Conservation (phyloP, 2,797 vertebrate genomes). For the Danio aesculapii region DNA sequence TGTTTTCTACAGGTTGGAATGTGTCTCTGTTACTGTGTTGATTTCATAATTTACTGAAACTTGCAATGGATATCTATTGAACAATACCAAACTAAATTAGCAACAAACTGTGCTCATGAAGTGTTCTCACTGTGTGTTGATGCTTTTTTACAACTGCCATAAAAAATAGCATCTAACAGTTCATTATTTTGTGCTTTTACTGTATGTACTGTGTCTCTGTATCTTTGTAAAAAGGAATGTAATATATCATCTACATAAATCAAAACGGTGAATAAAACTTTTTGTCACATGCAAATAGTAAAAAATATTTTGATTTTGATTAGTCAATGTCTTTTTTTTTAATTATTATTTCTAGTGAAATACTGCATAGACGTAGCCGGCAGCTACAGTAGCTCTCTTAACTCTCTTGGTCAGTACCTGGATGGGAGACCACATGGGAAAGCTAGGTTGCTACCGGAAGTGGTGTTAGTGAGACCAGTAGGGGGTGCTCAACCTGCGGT, state of each 20-base stretch:
- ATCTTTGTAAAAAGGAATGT: not conserved
- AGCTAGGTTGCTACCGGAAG: too few relatives aligned
- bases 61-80: not conserved
- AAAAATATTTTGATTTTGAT: not conserved
- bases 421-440: too few relatives aligned
- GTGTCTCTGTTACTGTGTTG: not conserved
- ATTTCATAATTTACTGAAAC: not conserved
- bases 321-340: too few relatives aligned
- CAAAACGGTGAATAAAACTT: not conserved
- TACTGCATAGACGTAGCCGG: not conserved
- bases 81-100: not conserved
- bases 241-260: not conserved
- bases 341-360: not conserved
- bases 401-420: too few relatives aligned
- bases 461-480: too few relatives aligned
- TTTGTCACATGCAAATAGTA: not conserved
- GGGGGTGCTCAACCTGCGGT: too few relatives aligned
- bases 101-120: not conserved
- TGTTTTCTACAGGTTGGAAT: not conserved
- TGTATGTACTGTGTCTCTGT: constrained; percentile 4
- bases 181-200: not conserved
- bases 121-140: not conserved
- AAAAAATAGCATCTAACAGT: not conserved
- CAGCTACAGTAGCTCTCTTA: too few relatives aligned
- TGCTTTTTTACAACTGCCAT: not conserved